phyloP scores from a whole-genome alignment of 2,113 vertebrate genomes.

The Xenopus tropicalis region DNA sequence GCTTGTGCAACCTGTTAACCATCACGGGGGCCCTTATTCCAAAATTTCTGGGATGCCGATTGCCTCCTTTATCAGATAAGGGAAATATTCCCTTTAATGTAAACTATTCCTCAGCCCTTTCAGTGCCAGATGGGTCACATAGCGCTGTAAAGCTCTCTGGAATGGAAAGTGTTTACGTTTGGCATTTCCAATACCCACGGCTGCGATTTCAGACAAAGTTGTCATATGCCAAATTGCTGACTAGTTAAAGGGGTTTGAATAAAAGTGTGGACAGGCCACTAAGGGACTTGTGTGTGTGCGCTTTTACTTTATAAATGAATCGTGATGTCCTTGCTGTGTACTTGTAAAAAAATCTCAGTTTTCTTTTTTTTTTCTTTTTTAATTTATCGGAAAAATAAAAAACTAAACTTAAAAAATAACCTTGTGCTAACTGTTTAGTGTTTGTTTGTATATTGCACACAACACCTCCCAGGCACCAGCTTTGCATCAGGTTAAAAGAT shows the following conservation, averaged over 20 bases:
- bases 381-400: constrained; percentile 67
- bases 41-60: too few species aligned
- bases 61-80: too few species aligned
- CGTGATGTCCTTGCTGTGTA: constrained; percentile 44
- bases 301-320: constrained; percentile 41
- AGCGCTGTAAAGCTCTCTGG: too few species aligned
- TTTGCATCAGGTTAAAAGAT: not conserved
- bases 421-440: not conserved
- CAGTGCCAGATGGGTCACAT: too few species aligned
- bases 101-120: too few species aligned
- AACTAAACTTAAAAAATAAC: constrained; percentile 69
- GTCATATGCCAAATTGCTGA: constrained; percentile 29
- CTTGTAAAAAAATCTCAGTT: constrained; percentile 28
- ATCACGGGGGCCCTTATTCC: too few species aligned
- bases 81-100: too few species aligned
- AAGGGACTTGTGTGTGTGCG: constrained; percentile 55
- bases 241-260: constrained; percentile 9
- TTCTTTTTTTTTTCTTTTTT: constrained; percentile 62
- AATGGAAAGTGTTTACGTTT: not conserved
- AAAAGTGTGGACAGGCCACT: constrained; percentile 27
- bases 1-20: too few species aligned
- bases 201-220: not conserved
- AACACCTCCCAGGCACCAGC: not conserved
- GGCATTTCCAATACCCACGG: not conserved
- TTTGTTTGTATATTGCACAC: not conserved